Evolutionary conservation across 2,888 invertebrate species (phyloP).

Genomic region (Oxystoma pomonae): DNA sequence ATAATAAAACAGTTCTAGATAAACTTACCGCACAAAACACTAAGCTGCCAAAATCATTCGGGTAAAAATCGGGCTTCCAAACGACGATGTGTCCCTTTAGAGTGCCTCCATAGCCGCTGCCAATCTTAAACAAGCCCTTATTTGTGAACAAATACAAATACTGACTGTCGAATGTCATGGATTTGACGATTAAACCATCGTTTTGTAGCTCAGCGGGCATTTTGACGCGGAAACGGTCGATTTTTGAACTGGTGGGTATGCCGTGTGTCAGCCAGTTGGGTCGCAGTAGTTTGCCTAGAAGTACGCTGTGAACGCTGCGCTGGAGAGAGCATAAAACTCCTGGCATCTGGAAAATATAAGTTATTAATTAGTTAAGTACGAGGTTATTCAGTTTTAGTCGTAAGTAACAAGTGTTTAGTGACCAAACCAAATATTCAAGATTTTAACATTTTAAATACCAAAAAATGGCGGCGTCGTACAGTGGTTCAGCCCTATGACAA

Average conservation of each 20-base stretch:
- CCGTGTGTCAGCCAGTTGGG: slow-evolving; percentile 90
- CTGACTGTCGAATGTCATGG: slow-evolving; percentile 86
- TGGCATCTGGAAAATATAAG: slow-evolving; percentile 66
- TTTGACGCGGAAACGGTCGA: slow-evolving; percentile 62
- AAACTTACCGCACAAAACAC: slow-evolving; percentile 78
- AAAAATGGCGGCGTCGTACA: too few species aligned
- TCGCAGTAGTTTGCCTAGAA: slow-evolving; percentile 76
- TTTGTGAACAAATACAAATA: slow-evolving; percentile 84
- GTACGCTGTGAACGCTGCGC: slow-evolving; percentile 82
- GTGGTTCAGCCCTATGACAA: too few species aligned
- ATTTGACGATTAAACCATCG: slow-evolving; percentile 49
- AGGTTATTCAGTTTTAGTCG: too few species aligned
- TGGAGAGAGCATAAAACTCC: slow-evolving; percentile 80
- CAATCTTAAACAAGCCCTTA: slow-evolving; percentile 85
- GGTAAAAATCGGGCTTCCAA: slow-evolving; percentile 77
- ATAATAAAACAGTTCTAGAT: too few species aligned
- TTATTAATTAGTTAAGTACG: too few species aligned
- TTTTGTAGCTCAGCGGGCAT: slow-evolving; percentile 51
- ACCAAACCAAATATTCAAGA: too few species aligned
- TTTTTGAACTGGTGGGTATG: slow-evolving; percentile 71
- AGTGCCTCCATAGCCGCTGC: slow-evolving; percentile 92
- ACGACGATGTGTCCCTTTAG: slow-evolving; percentile 86
- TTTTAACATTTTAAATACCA: too few species aligned
- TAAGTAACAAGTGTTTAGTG: too few species aligned
- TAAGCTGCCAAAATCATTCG: slow-evolving; percentile 78